Conservation (phyloP, 2,113 vertebrate genomes). For the Tringa solitaria region DNA sequence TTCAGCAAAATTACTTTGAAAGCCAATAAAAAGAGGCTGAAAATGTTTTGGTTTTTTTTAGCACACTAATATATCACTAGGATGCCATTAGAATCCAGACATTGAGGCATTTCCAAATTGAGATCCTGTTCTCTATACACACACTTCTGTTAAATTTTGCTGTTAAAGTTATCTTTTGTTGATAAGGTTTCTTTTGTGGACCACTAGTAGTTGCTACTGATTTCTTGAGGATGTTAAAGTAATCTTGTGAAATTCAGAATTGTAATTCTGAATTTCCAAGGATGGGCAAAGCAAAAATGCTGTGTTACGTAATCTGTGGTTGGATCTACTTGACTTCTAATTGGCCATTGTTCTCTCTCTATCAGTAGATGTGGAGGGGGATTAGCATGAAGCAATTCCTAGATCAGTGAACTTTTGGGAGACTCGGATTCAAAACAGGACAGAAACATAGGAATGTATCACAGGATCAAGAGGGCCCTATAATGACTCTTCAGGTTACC, state of each 20-base stretch:
- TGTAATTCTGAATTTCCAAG: neutral
- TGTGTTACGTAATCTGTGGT: neutral
- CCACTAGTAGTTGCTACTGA: neutral
- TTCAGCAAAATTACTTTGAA: neutral
- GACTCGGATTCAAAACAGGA: neutral
- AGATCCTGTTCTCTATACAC: neutral
- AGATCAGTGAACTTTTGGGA: neutral
- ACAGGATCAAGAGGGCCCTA: neutral
- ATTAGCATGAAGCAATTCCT: neutral
- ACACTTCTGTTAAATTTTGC: neutral
- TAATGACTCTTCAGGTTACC: neutral
- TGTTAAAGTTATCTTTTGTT: neutral
- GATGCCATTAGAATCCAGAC: neutral
- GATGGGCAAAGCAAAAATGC: neutral
- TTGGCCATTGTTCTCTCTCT: neutral
- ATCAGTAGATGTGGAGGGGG: neutral
- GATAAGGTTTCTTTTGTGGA: neutral
- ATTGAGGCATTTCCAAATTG: neutral
- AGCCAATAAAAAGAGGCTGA: neutral
- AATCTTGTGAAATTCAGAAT: neutral
- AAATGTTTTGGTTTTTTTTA: neutral
- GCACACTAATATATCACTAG: neutral
- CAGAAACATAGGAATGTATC: neutral
- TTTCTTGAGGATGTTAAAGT: neutral
- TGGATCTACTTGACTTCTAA: neutral